Conservation (phyloP, 2,888 invertebrate genomes). For the Latrodectus hesperus region DNA sequence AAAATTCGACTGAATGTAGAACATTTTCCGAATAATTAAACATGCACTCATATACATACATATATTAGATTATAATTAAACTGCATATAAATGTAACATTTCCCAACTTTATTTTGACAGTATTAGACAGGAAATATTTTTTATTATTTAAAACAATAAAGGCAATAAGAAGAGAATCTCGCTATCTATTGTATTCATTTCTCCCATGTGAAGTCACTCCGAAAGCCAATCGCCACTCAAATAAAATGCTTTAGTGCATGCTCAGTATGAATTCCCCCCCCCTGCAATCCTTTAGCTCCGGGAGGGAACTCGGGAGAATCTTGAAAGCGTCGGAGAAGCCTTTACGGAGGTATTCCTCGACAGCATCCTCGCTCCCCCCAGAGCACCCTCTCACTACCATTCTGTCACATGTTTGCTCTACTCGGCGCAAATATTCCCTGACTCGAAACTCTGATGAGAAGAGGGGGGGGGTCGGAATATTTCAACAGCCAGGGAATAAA, state of each 20-base stretch:
- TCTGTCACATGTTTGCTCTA: conserved; percentile 56
- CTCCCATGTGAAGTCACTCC: background rate
- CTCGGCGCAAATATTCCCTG: conserved; percentile 56
- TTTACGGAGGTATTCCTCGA: conserved; percentile 9
- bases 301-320: background rate
- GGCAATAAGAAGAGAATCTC: too few species aligned
- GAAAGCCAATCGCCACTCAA: conserved; percentile 39
- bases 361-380: background rate
- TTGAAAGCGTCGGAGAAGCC: conserved; percentile 18
- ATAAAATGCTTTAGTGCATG: background rate
- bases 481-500: conserved; percentile 2
- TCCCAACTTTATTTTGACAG: too few species aligned
- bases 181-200: too few species aligned
- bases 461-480: conserved; percentile 13
- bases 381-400: conserved; percentile 11
- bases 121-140: too few species aligned
- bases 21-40: too few species aligned
- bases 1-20: too few species aligned
- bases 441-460: conserved; percentile 47
- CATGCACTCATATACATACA: too few species aligned
- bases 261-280: background rate
- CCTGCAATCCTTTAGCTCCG: conserved; percentile 42
- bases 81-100: too few species aligned
- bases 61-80: too few species aligned
- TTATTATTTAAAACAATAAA: too few species aligned